phyloP scores from a whole-genome alignment of 2,888 invertebrate species.

The Amphipoea oculea region DNA sequence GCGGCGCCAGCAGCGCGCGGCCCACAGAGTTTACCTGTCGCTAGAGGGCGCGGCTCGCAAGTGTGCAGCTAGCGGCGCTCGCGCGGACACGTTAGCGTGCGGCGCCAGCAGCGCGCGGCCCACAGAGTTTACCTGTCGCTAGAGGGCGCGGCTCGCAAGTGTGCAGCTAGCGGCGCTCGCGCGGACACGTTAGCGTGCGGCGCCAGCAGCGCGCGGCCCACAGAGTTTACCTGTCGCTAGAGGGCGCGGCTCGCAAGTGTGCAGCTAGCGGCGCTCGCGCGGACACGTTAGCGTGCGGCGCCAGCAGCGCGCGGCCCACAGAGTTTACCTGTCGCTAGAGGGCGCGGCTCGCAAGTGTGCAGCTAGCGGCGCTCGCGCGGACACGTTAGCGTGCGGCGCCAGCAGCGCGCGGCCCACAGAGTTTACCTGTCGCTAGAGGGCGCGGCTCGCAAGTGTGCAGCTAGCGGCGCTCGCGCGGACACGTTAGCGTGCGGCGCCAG shows the following conservation, averaged over 20 bases:
- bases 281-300: constrained; percentile 80
- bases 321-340: constrained; percentile 53
- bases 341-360: constrained; percentile 55
- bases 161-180: constrained; percentile 69
- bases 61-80: constrained; percentile 70
- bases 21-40: constrained; percentile 51
- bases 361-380: constrained; percentile 70
- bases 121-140: constrained; percentile 49
- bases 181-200: constrained; percentile 79
- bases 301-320: constrained; percentile 72
- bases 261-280: constrained; percentile 71
- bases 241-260: constrained; percentile 35
- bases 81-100: constrained; percentile 76
- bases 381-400: constrained; percentile 80
- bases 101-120: constrained; percentile 78
- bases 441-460: constrained; percentile 59
- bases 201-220: constrained; percentile 75
- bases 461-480: constrained; percentile 69
- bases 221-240: constrained; percentile 50
- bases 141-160: constrained; percentile 24
- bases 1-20: constrained; percentile 79
- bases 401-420: constrained; percentile 71
- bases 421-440: constrained; percentile 47
- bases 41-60: background rate
- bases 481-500: constrained; percentile 81